phyloP scores from a whole-genome alignment of 2,888 invertebrate species.

The Hipparchia sbordonii region DNA sequence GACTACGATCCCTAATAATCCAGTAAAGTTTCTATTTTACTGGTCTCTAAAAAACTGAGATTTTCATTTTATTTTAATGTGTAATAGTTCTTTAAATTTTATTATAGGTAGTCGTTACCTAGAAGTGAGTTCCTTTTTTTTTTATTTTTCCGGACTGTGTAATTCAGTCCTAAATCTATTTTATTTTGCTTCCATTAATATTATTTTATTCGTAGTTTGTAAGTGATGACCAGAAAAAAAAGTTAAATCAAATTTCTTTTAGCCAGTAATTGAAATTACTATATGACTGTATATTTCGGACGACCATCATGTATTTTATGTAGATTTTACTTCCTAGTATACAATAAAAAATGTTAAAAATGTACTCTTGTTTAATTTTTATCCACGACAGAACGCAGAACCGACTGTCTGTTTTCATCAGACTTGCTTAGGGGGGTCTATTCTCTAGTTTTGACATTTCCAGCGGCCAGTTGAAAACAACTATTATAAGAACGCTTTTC shows the following conservation, averaged over 20 bases:
- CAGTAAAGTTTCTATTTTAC: background rate
- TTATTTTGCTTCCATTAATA: slow-evolving; percentile 71
- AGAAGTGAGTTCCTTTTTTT: slow-evolving; percentile 51
- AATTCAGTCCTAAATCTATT: slow-evolving; percentile 46
- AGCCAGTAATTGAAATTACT: slow-evolving; percentile 65
- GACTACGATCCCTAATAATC: background rate
- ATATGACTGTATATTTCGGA: slow-evolving; percentile 77
- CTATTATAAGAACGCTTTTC: too few relatives aligned
- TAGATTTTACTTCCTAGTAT: slow-evolving; percentile 61
- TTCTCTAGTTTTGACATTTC: too few relatives aligned
- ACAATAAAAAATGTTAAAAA: slow-evolving; percentile 55
- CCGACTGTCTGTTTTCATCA: too few relatives aligned
- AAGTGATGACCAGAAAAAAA: slow-evolving; percentile 61
- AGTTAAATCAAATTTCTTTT: slow-evolving; percentile 71
- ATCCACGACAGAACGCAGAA: background rate
- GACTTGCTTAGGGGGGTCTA: too few relatives aligned
- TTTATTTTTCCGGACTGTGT: slow-evolving; percentile 50
- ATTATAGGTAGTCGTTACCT: slow-evolving; percentile 44
- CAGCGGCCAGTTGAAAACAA: too few relatives aligned
- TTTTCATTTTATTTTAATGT: slow-evolving; percentile 26
- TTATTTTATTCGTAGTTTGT: slow-evolving; percentile 61
- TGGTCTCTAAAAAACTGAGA: slow-evolving; percentile 17
- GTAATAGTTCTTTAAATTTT: slow-evolving; percentile 24
- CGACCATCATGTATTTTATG: slow-evolving; percentile 71
- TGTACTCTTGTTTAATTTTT: slow-evolving; percentile 20